Evolutionary conservation across 2,888 invertebrate genomes (phyloP), one percentile per base, ranked within the genome.

Genomic region (Acronicta leporina): DNA sequence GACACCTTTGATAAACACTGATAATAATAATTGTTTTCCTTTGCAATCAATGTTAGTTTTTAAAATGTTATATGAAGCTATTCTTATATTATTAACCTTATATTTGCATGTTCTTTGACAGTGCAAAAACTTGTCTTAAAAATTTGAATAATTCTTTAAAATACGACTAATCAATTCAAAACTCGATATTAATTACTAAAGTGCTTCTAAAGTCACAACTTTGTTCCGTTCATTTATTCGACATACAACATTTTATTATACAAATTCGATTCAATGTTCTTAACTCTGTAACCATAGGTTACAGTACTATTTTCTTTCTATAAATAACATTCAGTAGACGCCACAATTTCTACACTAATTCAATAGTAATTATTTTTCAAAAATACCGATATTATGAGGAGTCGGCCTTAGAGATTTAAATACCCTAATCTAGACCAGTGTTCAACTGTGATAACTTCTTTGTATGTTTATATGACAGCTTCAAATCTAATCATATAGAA

Each of bases 231-330:
- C 25, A 40, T 15, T 60, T 38, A 42, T 35, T 45, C 40, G 7
- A 46, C 35, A 27, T 38, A 44, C 43, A 56, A 43, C 40, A 40
- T 15, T 47, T 35, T 52, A 11, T 16, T 47, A 54, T 5, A 35
- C 42, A 55, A 64, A 74, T 69, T 74, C 69, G 56, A 74, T 73
- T 57, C 69, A 55, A 41, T 56, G 38, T 68, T 58, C 33, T 44
- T 42, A 49, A 42, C 40, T 42, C 15, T 35, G 33, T 25, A 43
- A 43, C 14, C 50, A 33, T 2, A 15, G 25, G 49, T 13, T 35
- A 67, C 50, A 13, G 15, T 16, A 13, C 51, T 52, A 41, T 25
- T 16, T 38, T 30, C 27, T 47, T 27, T 16, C 27, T 20, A 71
- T 66, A 65, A 57, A 66, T 65, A 65, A 66, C 58, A 66, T 40